phyloP scores from a whole-genome alignment of 2,797 vertebrate genomes.

The Lagocephalus sceleratus region DNA sequence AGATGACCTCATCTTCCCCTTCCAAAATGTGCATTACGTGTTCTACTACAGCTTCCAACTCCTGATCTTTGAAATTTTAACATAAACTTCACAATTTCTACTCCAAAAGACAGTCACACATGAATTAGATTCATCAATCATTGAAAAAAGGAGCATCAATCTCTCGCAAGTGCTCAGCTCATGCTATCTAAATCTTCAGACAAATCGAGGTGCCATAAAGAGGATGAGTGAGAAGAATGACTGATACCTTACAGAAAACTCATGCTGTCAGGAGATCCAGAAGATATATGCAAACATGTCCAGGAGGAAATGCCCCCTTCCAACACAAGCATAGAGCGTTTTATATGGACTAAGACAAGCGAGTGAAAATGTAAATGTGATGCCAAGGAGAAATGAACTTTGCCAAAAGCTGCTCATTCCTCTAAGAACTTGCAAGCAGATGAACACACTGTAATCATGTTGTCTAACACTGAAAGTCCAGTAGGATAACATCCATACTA shows the following conservation, averaged over 20 bases:
- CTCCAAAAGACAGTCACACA: no score
- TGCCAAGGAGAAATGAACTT: no score
- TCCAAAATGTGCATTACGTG: no score
- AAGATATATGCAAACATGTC: neutral
- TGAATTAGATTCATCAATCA: neutral
- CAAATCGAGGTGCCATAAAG: neutral
- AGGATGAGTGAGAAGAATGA: neutral
- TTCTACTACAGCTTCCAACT: no score
- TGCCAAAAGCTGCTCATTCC: constrained; percentile 31
- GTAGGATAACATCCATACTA: no score
- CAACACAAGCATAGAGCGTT: constrained; percentile 5
- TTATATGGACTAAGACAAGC: constrained; percentile 15
- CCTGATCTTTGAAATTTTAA: no score
- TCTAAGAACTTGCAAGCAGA: constrained; percentile 5
- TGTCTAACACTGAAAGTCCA: no score
- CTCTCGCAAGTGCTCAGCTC: neutral
- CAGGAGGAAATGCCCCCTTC: neutral
- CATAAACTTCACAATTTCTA: no score
- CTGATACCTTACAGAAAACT: constrained; percentile 7
- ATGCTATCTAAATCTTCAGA: no score
- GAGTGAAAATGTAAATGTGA: constrained; percentile 1
- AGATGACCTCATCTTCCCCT: no score
- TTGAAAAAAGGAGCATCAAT: constrained; percentile 3
- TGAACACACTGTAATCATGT: neutral
- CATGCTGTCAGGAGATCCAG: neutral